Base-by-base conservation (phyloP, 2,888 invertebrate genomes). In the Hydriomena furcata region DNA sequence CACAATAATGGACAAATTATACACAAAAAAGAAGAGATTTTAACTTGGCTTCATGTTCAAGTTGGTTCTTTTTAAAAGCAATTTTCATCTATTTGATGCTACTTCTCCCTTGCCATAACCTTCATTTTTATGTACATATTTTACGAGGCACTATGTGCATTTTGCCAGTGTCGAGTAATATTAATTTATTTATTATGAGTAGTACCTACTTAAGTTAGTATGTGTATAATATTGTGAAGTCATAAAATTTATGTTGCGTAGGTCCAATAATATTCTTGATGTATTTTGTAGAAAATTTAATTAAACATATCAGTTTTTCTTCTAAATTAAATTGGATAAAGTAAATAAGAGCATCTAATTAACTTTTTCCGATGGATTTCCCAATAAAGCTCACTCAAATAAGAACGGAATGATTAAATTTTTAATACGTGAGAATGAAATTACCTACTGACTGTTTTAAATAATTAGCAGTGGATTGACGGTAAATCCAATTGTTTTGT, bases 1-100 rank as follows among this genome's bases (percentile, higher is more conserved):
- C 63, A 67, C 62, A 71, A 68, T 79, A 79, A 83, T 79, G 75
- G 73, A 70, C 66, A 65, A 76, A 82, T 82, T 82, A 84, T 84
- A 78, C 78, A 73, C 68, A 70, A 63, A 67, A 73, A 77, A 50
- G 58, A 38, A 71, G 66, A 73, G 68, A 65, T 71, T 68, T 75
- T 72, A 70, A 68, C 60, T 71, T 69, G 60, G 65, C 68, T 68
- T 66, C 57, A 55, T 59, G 56, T 51, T 50, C 45, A 44, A 54
- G 61, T 54, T 52, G 43, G 51, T 53, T 46, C 34, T 38, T 56
- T 17, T 56, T 53, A 36, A 55, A 57, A 51, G 38, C 32, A 20
- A 46, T 50, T 49, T 49, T 50, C 42, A 35, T 54, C 31, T 42
- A 43, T 36, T 36, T 37, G 41, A 52, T 41, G 48, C 37, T 41